Percentiles rank a stretch among this genome's conserved stretches.
phyloP scores from a whole-genome alignment of 2,888 invertebrate species.

The Pycnomerus fuliginosus region DNA sequence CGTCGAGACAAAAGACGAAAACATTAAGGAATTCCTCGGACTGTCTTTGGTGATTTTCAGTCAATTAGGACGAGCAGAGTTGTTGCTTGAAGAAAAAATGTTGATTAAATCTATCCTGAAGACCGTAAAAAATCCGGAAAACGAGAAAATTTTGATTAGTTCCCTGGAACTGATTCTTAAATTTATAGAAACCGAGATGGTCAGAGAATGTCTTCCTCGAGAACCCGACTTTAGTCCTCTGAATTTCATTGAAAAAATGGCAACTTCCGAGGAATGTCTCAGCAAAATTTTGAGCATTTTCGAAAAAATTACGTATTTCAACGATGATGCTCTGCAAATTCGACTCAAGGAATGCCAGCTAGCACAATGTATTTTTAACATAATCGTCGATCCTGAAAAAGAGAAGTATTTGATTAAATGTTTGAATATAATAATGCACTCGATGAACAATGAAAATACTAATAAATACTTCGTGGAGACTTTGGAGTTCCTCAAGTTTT shows the following conservation, averaged over 20 bases:
- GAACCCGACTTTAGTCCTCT: conserved; percentile 31
- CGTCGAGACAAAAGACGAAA: conserved; percentile 32
- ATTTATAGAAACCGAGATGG: conserved; percentile 34
- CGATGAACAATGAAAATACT: conserved; percentile 36
- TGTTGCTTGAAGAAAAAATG: conserved; percentile 30
- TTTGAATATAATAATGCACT: conserved; percentile 37
- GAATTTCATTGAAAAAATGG: conserved; percentile 29
- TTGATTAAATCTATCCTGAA: conserved; percentile 36
- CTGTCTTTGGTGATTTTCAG: conserved; percentile 36
- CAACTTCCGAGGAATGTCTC: conserved; percentile 25
- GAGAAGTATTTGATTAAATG: conserved; percentile 26
- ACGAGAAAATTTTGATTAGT: conserved; percentile 27
- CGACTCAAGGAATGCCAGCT: conserved; percentile 29
- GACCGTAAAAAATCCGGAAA: conserved; percentile 32
- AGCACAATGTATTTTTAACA: conserved; percentile 37
- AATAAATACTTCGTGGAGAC: conserved; percentile 38
- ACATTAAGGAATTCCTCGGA: conserved; percentile 37
- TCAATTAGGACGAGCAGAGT: conserved; percentile 29
- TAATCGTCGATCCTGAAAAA: conserved; percentile 32
- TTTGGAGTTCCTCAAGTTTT: conserved; percentile 40
- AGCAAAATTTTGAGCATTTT: conserved; percentile 31
- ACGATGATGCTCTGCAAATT: conserved; percentile 34
- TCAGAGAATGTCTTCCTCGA: conserved; percentile 30
- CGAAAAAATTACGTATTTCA: conserved; percentile 33
- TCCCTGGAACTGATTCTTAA: conserved; percentile 34